A percentile compares a stretch with the other conserved stretches of the same genome.
phyloP scores from a whole-genome alignment of 2,113 vertebrate species.

The Himantopus leucocephalus region DNA sequence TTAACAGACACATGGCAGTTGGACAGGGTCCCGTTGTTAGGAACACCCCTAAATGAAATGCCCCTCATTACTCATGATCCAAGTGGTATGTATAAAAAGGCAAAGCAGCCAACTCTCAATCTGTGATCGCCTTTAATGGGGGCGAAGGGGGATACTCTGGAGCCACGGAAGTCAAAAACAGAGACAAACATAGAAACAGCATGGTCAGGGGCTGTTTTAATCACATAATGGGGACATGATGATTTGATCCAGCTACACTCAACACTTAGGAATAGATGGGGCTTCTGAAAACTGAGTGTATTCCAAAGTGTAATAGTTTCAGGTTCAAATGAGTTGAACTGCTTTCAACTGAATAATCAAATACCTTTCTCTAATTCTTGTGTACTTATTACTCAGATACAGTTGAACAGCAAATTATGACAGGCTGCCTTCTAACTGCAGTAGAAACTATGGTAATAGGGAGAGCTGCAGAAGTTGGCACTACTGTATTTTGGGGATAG shows the following conservation, averaged over 20 bases:
- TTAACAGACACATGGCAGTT: conserved; percentile 61
- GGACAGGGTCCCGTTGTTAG: conserved; percentile 40
- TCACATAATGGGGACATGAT: conserved; percentile 17
- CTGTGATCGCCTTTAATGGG: conserved; percentile 60
- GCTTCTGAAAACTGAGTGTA: conserved; percentile 12
- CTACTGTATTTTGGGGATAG: background rate
- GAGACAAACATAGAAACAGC: conserved; percentile 68
- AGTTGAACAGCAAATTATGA: background rate
- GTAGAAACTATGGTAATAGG: background rate
- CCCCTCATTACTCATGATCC: conserved; percentile 60
- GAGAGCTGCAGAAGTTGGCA: background rate
- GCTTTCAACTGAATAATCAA: background rate
- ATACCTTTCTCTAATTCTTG: background rate
- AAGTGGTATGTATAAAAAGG: conserved; percentile 27
- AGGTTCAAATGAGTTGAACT: background rate
- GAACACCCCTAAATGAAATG: conserved; percentile 56
- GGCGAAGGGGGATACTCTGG: conserved; percentile 1
- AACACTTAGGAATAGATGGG: background rate
- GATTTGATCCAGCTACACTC: conserved; percentile 33
- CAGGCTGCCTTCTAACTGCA: background rate
- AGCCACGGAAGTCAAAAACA: conserved; percentile 38
- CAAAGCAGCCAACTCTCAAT: conserved; percentile 40
- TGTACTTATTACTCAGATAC: background rate
- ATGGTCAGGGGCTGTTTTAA: conserved; percentile 25
- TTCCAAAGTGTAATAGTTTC: background rate